Base-by-base conservation (phyloP, 2,797 vertebrate species). In the Lemur catta region DNA sequence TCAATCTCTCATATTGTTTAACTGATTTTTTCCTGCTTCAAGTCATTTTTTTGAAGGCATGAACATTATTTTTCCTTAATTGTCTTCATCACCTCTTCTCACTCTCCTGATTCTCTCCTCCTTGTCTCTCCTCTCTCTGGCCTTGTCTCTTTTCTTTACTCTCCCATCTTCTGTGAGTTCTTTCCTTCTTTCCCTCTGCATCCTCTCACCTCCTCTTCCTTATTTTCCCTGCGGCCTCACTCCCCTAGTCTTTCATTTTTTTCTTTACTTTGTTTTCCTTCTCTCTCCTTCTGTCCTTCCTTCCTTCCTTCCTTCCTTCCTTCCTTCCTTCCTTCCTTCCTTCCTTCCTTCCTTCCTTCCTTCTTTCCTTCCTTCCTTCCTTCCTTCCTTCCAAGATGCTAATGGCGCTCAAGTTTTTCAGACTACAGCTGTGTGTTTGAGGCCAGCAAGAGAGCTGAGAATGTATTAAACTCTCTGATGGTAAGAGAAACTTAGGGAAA, bases 401-500 rank as follows among this genome's bases (percentile, higher is more conserved):
- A 55, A 12, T 52, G 5, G 17, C 28, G 7, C 24, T 65, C 10
- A 72, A 46, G 15, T n/a, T 80, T 86, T 71, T 72, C 30, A 38
- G 71, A 57, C 1, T 59, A 46, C 17, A 74, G 9, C 48, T 82
- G 30, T 48, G 26, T 75, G 11, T 55, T 38, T 38, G 22, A 84
- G 9, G 4, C 3, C 15, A 63, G 10, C 22, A 79, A 82, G 85
- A 80, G 33, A 72, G 4, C 15, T 71, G 57, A 71, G 43, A 0
- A 96, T 94, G 74, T 89, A 79, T 61, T 38, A 46, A 38, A 92
- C 76, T 95, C 43, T 89, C 94, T 89, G 79, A 95, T 57, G 84
- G 59, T 78, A 84, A 72, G 93, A 94, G 84, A 94, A 96, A 97
- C 93, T 96, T 96, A 98, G 95, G 88, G 11, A 88, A 95, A 91